Evolutionary conservation across 2,113 vertebrate genomes (phyloP), one percentile per base, ranked within the genome.

Genomic region (Petromus typicus): DNA sequence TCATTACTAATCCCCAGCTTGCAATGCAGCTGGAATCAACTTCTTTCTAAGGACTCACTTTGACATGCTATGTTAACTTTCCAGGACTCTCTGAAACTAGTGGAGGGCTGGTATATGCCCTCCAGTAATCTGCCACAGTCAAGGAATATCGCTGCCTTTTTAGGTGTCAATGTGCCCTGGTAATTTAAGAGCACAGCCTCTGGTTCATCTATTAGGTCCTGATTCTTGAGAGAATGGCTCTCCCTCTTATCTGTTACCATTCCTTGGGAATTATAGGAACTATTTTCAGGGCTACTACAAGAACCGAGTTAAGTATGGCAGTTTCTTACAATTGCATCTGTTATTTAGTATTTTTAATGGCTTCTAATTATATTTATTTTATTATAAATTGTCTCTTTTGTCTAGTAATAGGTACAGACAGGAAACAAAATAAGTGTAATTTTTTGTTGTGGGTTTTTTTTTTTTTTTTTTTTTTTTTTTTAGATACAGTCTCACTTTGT

Each of bases 291-390:
- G 10, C 43, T 56, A 71, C 14, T 37, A 1, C 86, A 57, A 88
- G 59, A 20, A 66, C 16, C 34, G 37, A 86, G 64, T 80, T 90
- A 51, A 87, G 73, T 82, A 40, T 78, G 2, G 7, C 43, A n/a
- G 27, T 25, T 59, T 34, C 43, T 96, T 90, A 51, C 92, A 69
- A 87, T 6, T 76, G 32, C 57, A 22, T 3, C 40, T 75, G 22
- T 13, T 69, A 89, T 75, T 87, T 86, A 75, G 64, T 75, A 18
- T 45, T 40, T 64, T 95, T 90, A 75, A 32, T 22, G 34, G 11
- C 51, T 45, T 96, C 13, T 85, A 78, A 43, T 51, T 43, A 22
- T 89, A 86, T 43, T 94, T 57, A 63, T 87, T 81, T 93, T 10
- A 80, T 79, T 87, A 83, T 57, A 57, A 18, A 57, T 57, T 57